Conservation (phyloP, 2,113 vertebrate species). For the Tachycineta bicolor region DNA sequence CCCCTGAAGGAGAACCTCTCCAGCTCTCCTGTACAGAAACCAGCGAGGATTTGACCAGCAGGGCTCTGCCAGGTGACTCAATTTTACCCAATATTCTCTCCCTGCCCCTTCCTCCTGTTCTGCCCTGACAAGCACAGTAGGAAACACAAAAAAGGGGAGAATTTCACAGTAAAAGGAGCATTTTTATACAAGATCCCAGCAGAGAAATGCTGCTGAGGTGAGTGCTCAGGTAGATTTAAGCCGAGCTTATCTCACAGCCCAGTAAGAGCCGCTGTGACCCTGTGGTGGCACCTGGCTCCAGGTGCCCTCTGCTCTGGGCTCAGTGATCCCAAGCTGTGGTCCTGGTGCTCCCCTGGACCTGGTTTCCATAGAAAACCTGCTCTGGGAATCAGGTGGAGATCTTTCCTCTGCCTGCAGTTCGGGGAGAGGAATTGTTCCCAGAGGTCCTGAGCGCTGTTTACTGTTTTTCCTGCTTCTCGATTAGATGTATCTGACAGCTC, state of each 20-base stretch:
- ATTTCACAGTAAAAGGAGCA: background rate
- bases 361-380: background rate
- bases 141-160: background rate
- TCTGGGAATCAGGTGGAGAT: background rate
- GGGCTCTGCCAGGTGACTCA: background rate
- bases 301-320: background rate
- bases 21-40: background rate
- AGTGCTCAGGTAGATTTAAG: background rate
- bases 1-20: background rate
- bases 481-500: background rate
- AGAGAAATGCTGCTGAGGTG: background rate
- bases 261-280: background rate
- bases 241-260: rapidly evolving
- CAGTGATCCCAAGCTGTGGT: rapidly evolving
- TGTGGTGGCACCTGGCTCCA: background rate
- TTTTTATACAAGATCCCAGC: background rate
- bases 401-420: background rate
- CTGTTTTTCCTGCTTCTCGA: constrained; percentile 1
- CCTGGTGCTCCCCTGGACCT: background rate
- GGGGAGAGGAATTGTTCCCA: background rate
- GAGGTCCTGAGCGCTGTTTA: background rate
- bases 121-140: rapidly evolving
- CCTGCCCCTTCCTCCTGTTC: background rate
- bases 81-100: background rate
- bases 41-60: background rate